These are phyloP conservation scores for Amblyteles armatorius DNA, from an alignment of 2,888 invertebrate genomes.

Conservation along the genomic window DNA sequence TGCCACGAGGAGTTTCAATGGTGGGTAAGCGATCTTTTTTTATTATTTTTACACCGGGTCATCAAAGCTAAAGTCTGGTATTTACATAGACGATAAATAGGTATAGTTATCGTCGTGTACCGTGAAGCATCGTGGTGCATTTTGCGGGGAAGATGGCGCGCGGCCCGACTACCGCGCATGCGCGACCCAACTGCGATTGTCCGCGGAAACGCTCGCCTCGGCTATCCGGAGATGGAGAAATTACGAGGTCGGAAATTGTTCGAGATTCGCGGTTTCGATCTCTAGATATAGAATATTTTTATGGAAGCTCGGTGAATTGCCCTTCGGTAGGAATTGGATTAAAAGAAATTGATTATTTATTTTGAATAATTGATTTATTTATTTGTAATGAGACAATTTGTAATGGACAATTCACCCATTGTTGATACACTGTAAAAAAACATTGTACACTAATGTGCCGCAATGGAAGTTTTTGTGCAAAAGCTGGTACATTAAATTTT, in stretches of 20 bases:
- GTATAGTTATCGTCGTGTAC: no score
- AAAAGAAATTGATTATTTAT: no score
- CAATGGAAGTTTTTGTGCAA: no score
- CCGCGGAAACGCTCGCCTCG: conserved; percentile 29
- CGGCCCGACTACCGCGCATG: conserved; percentile 33
- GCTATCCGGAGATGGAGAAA: not conserved
- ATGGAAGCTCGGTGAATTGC: not conserved
- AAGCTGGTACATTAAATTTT: no score
- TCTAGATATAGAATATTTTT: not conserved
- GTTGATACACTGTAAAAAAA: no score
- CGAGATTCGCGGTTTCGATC: not conserved
- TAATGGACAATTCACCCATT: no score
- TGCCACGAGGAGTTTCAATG: not conserved
- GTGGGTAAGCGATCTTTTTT: conserved; percentile 8
- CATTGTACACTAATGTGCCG: no score
- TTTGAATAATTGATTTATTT: no score
- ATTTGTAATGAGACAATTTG: no score
- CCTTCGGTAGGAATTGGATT: no score
- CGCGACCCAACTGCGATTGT: conserved; percentile 30
- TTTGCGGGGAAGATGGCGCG: not conserved
- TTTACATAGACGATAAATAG: no score
- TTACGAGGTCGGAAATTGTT: conserved; percentile 37
- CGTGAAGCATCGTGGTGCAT: no score
- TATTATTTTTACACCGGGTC: not conserved
- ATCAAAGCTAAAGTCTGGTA: not conserved